Evolutionary conservation across 23 tunicate genomes (phyloP).

Genomic region (Styela plicata): DNA sequence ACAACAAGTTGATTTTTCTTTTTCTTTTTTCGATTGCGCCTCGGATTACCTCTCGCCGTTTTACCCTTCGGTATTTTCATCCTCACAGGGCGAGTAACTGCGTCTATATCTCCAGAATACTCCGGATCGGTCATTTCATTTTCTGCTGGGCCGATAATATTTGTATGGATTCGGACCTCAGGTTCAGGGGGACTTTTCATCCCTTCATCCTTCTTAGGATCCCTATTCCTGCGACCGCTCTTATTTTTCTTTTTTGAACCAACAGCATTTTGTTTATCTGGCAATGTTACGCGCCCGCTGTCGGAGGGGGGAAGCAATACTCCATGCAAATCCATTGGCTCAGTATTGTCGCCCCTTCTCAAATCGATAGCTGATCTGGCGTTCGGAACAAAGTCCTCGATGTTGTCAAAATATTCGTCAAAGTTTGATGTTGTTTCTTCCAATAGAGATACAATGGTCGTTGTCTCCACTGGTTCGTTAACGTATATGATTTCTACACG

Average conservation of each 20-base stretch:
- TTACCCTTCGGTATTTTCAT: neutral
- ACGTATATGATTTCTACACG: neutral
- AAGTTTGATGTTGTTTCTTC: neutral
- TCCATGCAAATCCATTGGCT: neutral
- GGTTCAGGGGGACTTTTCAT: neutral
- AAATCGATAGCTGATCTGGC: neutral
- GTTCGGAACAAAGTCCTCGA: neutral
- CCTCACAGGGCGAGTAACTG: neutral
- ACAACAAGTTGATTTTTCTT: neutral
- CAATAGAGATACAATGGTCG: neutral
- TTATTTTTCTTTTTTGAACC: neutral
- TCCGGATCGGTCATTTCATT: neutral
- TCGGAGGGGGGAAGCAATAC: neutral
- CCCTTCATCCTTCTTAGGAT: neutral
- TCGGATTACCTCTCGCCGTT: neutral
- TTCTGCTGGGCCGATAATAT: neutral
- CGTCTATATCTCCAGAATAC: neutral
- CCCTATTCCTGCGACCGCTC: neutral
- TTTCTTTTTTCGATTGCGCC: neutral
- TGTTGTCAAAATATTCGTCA: neutral
- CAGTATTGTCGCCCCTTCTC: too few species aligned
- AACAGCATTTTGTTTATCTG: too few species aligned
- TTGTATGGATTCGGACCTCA: neutral
- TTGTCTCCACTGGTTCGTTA: neutral
- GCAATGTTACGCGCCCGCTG: too few species aligned